Evolutionary conservation across 2,888 invertebrate genomes (phyloP).

Genomic region (Elaeidobius kamerunicus): DNA sequence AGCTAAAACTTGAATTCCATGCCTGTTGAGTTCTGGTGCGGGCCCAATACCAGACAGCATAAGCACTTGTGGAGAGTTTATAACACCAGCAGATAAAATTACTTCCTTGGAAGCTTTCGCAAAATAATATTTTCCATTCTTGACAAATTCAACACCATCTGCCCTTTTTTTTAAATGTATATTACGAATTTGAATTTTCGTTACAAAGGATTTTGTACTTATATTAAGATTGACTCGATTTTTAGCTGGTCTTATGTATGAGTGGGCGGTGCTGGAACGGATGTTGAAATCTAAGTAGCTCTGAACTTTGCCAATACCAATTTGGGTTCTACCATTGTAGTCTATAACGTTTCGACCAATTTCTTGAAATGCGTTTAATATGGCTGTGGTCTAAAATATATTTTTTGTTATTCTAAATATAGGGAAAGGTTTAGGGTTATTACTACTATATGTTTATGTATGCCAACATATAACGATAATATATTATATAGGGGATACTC

Average conservation of each 20-base stretch:
- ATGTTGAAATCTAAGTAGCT: conserved; percentile 4
- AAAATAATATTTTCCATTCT: too few species aligned
- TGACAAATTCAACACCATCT: conserved; percentile 69
- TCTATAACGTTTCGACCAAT: background rate
- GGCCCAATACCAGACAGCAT: conserved; percentile 68
- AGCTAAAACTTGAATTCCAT: conserved; percentile 56
- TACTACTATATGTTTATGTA: too few species aligned
- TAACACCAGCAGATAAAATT: too few species aligned
- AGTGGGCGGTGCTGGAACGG: conserved; percentile 4
- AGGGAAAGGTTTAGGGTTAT: too few species aligned
- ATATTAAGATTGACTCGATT: conserved; percentile 7
- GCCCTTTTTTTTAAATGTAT: too few species aligned
- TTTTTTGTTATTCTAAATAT: too few species aligned
- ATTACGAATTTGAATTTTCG: conserved; percentile 32
- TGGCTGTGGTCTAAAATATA: background rate
- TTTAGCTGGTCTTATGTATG: conserved; percentile 1
- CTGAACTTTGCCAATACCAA: conserved; percentile 1
- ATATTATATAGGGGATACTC: too few species aligned
- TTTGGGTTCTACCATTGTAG: conserved; percentile 8
- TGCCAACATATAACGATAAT: too few species aligned
- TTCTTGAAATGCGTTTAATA: conserved; percentile 11
- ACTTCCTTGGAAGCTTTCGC: conserved; percentile 54
- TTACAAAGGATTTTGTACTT: conserved; percentile 7
- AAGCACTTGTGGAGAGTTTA: too few species aligned
- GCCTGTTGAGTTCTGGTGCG: conserved; percentile 51